Conservation (phyloP, 2,113 vertebrate genomes). For the Vimba vimba region DNA sequence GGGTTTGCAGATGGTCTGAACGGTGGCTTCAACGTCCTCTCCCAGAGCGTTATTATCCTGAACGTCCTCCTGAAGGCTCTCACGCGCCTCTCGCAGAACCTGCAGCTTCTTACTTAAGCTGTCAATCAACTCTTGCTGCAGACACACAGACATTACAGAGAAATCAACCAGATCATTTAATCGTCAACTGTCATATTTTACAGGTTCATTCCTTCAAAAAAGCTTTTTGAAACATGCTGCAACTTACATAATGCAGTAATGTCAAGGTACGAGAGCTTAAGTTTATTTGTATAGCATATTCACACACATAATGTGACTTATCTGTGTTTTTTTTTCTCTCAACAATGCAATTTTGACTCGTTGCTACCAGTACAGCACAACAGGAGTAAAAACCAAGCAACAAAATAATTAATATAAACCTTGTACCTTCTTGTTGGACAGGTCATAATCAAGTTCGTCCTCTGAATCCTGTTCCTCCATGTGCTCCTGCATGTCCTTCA, state of each 20-base stretch:
- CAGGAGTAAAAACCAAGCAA: not conserved
- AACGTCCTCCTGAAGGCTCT: slow-evolving; percentile 88
- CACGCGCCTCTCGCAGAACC: slow-evolving; percentile 85
- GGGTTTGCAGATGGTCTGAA: slow-evolving; percentile 85
- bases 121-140: slow-evolving; percentile 89
- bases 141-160: slow-evolving; percentile 38
- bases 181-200: too few relatives aligned
- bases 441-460: slow-evolving; percentile 84
- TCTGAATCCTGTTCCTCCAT: slow-evolving; percentile 84
- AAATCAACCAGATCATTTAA: not conserved
- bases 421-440: slow-evolving; percentile 89
- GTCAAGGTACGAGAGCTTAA: too few relatives aligned
- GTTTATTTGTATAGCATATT: too few relatives aligned
- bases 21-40: slow-evolving; percentile 84
- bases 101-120: slow-evolving; percentile 90
- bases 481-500: slow-evolving; percentile 90
- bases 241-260: too few relatives aligned
- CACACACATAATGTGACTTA: too few relatives aligned
- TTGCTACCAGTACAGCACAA: not conserved
- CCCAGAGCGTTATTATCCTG: slow-evolving; percentile 88
- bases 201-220: too few relatives aligned
- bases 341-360: too few relatives aligned
- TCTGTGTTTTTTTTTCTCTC: too few relatives aligned
- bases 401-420: not conserved
- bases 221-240: too few relatives aligned